Evolutionary conservation across 2,797 vertebrate genomes (phyloP).

Genomic region (Anguilla pacifica): DNA sequence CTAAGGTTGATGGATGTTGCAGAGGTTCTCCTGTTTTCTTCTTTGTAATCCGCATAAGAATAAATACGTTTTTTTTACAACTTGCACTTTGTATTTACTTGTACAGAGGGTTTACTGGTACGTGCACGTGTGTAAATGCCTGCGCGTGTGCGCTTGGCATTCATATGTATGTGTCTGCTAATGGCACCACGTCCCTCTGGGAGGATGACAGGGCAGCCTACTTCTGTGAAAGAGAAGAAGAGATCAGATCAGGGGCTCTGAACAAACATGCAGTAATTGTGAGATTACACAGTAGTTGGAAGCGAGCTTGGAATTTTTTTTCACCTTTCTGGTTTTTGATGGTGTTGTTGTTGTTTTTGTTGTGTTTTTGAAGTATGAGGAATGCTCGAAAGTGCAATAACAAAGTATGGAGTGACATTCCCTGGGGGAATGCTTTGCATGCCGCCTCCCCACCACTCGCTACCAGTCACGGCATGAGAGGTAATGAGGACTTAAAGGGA

Average conservation of each 20-base stretch:
- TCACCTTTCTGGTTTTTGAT: not conserved
- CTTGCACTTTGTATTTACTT: not conserved
- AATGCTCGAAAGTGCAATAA: not conserved
- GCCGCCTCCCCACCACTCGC: not conserved
- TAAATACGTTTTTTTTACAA: not conserved
- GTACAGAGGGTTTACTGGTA: not conserved
- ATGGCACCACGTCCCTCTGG: not conserved
- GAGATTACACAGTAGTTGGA: slow-evolving; percentile 16
- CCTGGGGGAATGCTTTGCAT: not conserved
- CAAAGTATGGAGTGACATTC: slow-evolving; percentile 11
- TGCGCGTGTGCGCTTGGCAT: not conserved
- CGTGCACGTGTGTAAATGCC: not conserved
- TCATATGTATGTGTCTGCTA: not conserved
- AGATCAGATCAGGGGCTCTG: not conserved
- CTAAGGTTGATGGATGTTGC: not conserved
- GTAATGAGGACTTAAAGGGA: not conserved
- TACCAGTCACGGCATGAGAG: slow-evolving; percentile 4
- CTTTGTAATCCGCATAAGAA: not conserved
- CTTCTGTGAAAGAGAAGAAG: not conserved
- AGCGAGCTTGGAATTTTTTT: not conserved
- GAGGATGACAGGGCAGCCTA: not conserved
- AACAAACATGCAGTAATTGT: slow-evolving; percentile 5
- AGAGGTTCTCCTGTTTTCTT: too few relatives aligned
- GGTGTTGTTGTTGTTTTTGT: slow-evolving; percentile 13
- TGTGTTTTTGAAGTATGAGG: slow-evolving; percentile 17